These are phyloP conservation scores for Poliocrania exsul DNA, from an alignment of 2,797 vertebrate genomes.

Conservation along the genomic window DNA sequence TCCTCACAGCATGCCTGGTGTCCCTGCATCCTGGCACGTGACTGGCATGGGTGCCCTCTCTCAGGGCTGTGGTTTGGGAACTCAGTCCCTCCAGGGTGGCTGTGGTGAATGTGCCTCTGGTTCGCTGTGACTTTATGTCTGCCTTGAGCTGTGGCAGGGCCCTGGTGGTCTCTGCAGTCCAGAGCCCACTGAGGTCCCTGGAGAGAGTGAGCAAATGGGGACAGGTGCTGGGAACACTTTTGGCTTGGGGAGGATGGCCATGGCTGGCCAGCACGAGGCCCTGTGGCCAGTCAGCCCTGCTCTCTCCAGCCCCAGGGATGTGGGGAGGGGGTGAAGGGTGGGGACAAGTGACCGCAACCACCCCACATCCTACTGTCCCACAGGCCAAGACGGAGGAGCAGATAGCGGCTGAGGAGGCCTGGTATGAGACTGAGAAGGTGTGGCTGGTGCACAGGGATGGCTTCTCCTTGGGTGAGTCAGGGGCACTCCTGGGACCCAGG, in stretches of 20 bases:
- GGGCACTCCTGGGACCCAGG: rapidly evolving
- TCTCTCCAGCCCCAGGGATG: background rate
- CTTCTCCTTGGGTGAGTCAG: constrained; percentile 91
- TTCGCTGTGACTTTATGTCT: background rate
- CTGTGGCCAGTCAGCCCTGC: background rate
- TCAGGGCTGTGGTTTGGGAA: background rate
- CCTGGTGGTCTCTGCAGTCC: background rate
- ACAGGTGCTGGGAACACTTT: background rate
- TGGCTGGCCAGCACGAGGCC: background rate
- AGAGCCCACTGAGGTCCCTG: rapidly evolving
- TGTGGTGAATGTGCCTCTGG: rapidly evolving
- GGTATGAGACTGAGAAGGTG: constrained; percentile 95
- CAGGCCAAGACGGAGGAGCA: constrained; percentile 97
- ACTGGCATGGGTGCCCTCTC: background rate
- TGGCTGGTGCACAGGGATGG: constrained; percentile 97
- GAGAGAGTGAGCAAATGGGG: rapidly evolving
- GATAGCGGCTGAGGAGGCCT: constrained; percentile 91
- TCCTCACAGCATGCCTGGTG: background rate
- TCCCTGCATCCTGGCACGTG: background rate
- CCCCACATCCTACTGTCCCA: background rate
- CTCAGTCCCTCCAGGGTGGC: background rate
- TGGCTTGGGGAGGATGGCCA: background rate
- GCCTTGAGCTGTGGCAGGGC: background rate
- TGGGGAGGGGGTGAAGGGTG: background rate
- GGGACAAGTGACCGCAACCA: background rate